Evolutionary conservation across 2,888 invertebrate genomes (phyloP).

Genomic region (Aphelenchoides bicaudatus): DNA sequence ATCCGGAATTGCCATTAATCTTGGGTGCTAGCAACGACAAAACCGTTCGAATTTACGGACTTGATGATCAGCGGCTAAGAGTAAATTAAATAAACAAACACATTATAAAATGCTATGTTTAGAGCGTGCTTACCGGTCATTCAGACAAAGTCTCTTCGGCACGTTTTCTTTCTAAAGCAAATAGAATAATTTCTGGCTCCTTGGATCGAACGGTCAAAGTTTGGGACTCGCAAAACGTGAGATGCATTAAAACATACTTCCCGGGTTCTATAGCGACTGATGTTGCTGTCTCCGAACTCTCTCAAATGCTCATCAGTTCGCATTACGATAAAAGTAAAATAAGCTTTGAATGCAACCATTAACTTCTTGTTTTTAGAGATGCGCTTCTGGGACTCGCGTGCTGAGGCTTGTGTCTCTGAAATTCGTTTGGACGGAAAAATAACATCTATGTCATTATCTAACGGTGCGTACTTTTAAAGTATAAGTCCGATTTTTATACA

Average conservation of each 20-base stretch:
- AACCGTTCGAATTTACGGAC: constrained; percentile 91
- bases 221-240: constrained; percentile 90
- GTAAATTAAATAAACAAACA: constrained; percentile 65
- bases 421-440: constrained; percentile 80
- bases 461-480: constrained; percentile 68
- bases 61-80: constrained; percentile 82
- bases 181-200: constrained; percentile 92
- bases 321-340: constrained; percentile 98
- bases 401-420: constrained; percentile 74
- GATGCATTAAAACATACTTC: constrained; percentile 66
- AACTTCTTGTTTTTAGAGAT: too few species aligned
- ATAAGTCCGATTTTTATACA: constrained; percentile 18
- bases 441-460: constrained; percentile 85
- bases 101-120: constrained; percentile 10
- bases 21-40: constrained; percentile 93
- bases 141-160: constrained; percentile 95
- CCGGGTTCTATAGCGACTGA: constrained; percentile 51
- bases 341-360: too few species aligned
- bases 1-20: constrained; percentile 68
- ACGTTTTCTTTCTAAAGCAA: constrained; percentile 76
- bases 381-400: constrained; percentile 87
- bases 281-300: constrained; percentile 61
- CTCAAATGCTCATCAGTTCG: constrained; percentile 76
- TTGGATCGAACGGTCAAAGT: constrained; percentile 95
- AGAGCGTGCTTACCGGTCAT: constrained; percentile 90